Conservation (phyloP, 2,113 vertebrate genomes). For the Brienomyrus brachyistius region DNA sequence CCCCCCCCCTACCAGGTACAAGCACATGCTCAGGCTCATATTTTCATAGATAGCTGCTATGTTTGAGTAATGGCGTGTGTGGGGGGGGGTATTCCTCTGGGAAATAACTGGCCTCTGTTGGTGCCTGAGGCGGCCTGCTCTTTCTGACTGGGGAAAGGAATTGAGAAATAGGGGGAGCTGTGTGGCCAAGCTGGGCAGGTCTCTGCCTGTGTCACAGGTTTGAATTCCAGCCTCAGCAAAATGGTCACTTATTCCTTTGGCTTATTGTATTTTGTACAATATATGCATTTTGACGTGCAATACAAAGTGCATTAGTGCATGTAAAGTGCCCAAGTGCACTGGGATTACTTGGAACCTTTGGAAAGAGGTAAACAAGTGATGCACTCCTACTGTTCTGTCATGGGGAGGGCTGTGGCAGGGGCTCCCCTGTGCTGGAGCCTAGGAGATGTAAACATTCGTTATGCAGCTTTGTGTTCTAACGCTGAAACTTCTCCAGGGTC, state of each 20-base stretch:
- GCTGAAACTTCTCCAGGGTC: not conserved
- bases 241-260: not conserved
- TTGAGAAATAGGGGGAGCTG: not conserved
- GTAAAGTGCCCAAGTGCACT: not conserved
- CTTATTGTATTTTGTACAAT: no score
- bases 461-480: not conserved
- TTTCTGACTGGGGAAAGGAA: conserved; percentile 14
- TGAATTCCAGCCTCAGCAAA: not conserved
- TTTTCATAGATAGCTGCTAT: conserved; percentile 4
- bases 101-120: conserved; percentile 23
- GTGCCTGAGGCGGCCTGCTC: not conserved
- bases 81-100: not conserved
- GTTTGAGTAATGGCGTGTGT: not conserved
- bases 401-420: not conserved
- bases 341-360: not conserved
- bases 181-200: no score
- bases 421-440: not conserved
- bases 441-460: not conserved
- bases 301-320: not conserved
- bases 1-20: no score
- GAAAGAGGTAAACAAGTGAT: not conserved
- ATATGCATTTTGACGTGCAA: not conserved
- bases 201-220: not conserved
- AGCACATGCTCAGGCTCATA: not conserved
- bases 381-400: not conserved